phyloP scores from a whole-genome alignment of 2,797 vertebrate genomes.

The Otolemur crassicaudatus region DNA sequence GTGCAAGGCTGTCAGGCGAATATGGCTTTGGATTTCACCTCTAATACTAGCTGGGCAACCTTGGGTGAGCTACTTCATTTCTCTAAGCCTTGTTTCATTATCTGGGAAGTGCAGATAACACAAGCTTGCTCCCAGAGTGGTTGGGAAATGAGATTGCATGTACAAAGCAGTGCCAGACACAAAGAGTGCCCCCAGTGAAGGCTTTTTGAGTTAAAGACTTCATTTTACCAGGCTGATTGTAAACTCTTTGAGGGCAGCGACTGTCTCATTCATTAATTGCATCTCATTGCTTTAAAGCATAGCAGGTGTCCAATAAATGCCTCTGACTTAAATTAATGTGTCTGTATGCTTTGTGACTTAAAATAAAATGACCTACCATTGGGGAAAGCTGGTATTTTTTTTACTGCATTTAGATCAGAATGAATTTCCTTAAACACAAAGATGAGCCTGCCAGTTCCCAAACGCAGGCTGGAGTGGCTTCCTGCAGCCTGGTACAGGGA shows the following conservation, averaged over 20 bases:
- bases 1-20: background rate
- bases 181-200: background rate
- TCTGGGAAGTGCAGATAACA: background rate
- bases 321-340: background rate
- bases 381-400: background rate
- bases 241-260: background rate
- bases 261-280: background rate
- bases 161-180: background rate
- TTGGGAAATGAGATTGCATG: background rate
- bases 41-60: background rate
- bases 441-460: background rate
- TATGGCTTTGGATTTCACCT: background rate
- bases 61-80: background rate
- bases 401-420: background rate
- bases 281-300: background rate
- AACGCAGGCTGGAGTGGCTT: rapidly evolving
- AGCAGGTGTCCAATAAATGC: background rate
- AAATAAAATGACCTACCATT: background rate
- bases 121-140: background rate
- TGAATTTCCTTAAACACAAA: background rate
- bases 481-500: background rate
- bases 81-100: background rate
- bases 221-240: background rate
- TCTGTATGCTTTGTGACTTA: background rate
- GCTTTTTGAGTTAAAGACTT: background rate